phyloP scores from a whole-genome alignment of 2,888 invertebrate species.

The Sussaba pulchella region DNA sequence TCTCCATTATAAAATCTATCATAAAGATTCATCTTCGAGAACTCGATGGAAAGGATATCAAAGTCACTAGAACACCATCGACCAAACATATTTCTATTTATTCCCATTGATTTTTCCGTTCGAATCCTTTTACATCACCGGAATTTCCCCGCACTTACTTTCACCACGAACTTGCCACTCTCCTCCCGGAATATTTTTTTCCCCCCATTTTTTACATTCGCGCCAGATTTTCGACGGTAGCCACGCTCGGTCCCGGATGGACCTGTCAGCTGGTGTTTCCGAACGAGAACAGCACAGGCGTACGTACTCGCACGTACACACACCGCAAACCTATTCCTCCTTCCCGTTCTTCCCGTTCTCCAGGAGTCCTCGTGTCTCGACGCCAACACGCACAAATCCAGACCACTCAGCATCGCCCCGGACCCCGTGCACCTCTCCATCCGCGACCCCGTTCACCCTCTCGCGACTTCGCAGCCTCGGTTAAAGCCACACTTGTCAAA shows the following conservation, averaged over 20 bases:
- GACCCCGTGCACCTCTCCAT: no score
- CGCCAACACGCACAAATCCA: slow-evolving; percentile 36
- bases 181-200: slow-evolving; percentile 2
- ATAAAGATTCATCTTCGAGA: no score
- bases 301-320: slow-evolving; percentile 59
- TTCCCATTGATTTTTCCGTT: no score
- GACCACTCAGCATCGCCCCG: neutral
- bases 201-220: neutral
- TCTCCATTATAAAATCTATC: no score
- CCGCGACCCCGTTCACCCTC: no score
- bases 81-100: no score
- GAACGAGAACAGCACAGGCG: slow-evolving; percentile 62
- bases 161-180: neutral
- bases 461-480: slow-evolving; percentile 36
- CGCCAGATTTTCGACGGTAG: neutral
- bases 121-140: no score
- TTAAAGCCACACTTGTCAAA: slow-evolving; percentile 77
- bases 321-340: slow-evolving; percentile 57
- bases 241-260: slow-evolving; percentile 35
- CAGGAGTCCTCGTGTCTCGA: slow-evolving; percentile 36
- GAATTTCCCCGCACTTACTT: no score
- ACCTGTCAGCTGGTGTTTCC: slow-evolving; percentile 59
- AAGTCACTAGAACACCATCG: no score
- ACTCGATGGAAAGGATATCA: no score
- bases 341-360: no score